Percentiles rank a stretch among this genome's conserved stretches.
phyloP scores from a whole-genome alignment of 1,140 invertebrate species.

The Bilobella aurantiaca region DNA sequence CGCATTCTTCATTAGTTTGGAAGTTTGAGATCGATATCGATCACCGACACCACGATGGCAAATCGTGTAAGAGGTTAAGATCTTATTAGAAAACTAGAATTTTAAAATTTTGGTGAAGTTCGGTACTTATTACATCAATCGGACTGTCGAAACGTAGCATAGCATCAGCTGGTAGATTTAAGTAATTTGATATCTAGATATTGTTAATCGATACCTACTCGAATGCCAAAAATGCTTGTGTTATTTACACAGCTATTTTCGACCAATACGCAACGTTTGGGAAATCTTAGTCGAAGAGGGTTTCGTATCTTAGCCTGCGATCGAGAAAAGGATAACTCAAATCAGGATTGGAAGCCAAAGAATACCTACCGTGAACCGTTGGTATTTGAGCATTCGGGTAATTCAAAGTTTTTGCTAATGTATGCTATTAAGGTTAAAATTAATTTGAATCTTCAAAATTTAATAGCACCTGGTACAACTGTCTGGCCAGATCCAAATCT shows the following conservation, averaged over 20 bases:
- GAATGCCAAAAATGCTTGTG: not conserved
- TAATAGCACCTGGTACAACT: slow-evolving; percentile 20
- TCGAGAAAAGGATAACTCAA: slow-evolving; percentile 23
- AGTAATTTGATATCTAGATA: no score
- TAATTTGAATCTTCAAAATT: not conserved
- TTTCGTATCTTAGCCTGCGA: not conserved
- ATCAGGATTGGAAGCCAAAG: slow-evolving; percentile 25
- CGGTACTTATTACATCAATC: no score
- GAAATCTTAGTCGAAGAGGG: slow-evolving; percentile 7
- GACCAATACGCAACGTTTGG: slow-evolving; percentile 10
- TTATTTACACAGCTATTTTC: slow-evolving; percentile 20
- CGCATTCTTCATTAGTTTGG: no score
- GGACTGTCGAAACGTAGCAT: no score
- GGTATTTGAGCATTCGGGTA: slow-evolving; percentile 30
- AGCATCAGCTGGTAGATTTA: no score
- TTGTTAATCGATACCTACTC: no score
- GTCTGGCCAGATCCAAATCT: slow-evolving; percentile 33
- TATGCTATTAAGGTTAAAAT: not conserved
- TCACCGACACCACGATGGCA: slow-evolving; percentile 17
- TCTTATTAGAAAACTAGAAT: not conserved
- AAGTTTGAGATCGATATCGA: not conserved
- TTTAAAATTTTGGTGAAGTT: not conserved
- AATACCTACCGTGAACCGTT: slow-evolving; percentile 32
- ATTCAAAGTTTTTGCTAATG: no score
- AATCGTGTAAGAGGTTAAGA: slow-evolving; percentile 17